phyloP scores from a whole-genome alignment of 2,888 invertebrate genomes.

The Caenorhabditis doughertyi region DNA sequence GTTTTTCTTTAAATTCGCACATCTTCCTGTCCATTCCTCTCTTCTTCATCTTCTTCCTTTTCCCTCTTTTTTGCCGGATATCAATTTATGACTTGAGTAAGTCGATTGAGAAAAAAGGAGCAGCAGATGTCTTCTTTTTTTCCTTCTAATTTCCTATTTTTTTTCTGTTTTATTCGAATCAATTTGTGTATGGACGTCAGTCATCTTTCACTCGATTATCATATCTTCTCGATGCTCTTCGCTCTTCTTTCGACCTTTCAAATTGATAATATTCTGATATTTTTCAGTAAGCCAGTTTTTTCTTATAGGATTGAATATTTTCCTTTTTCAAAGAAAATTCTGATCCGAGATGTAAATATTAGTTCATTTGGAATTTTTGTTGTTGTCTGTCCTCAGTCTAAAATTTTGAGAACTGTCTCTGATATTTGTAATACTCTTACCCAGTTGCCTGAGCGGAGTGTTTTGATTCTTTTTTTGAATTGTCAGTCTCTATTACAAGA shows the following conservation, averaged over 20 bases:
- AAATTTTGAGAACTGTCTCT: background rate
- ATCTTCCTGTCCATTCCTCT: constrained; percentile 2
- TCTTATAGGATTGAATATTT: background rate
- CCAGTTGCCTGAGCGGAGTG: no score
- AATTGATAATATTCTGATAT: background rate
- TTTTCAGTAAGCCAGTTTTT: background rate
- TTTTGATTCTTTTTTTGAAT: no score
- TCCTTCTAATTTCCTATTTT: constrained; percentile 30
- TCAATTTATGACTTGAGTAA: constrained; percentile 32
- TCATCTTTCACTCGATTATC: constrained; percentile 6
- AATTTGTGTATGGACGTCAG: constrained; percentile 13
- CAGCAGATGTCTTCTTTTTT: constrained; percentile 1
- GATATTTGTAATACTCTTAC: background rate
- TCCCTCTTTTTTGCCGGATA: constrained; percentile 6
- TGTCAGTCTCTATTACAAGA: no score
- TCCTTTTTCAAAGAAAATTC: background rate
- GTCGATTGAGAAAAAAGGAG: constrained; percentile 7
- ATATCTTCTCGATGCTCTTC: constrained; percentile 5
- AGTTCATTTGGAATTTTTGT: constrained; percentile 1
- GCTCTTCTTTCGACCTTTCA: constrained; percentile 4
- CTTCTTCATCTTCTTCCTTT: background rate
- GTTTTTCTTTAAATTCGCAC: background rate
- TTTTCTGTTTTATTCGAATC: constrained; percentile 39
- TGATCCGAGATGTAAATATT: background rate
- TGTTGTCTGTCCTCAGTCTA: background rate